Base-by-base conservation (phyloP, 2,113 vertebrate species). In the Prionailurus viverrinus region DNA sequence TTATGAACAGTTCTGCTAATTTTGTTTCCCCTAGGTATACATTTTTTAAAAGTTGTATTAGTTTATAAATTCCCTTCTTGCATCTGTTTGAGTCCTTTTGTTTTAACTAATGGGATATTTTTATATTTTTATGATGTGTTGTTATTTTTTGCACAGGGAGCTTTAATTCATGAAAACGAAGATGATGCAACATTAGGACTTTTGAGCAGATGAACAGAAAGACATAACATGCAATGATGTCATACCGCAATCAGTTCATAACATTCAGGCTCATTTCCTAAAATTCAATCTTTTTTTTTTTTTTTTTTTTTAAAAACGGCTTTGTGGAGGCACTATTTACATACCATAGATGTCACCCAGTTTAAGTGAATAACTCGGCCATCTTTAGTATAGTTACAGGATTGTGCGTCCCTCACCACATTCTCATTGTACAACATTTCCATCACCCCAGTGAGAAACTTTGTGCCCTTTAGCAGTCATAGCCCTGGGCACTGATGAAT, bases 101-200 rank as follows among this genome's bases (percentile, higher is more conserved):
- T 73, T 41, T 76, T 58, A 76, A 53, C 29, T 88, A 51, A 61
- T 19, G 53, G 3, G 45, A 18, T 78, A 5, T 66, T 16, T 94
- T 82, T n/a, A 55, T 4, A 27, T 88, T 76, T 71, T 51, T 16
- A 15, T n/a, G 83, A 45, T 16, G 1, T 69, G 23, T 94, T 58
- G 41, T 81, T 76, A 3, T 61, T 71, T 71, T 80, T 85, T 78
- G 18, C 31, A 55, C 12, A 65, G 36, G 71, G 21, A 76, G 18
- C 33, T 81, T 93, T 89, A 86, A 83, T 76, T 71, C 92, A 25
- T 93, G 27, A 74, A 95, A 84, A 58, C 36, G 19, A 41, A 83
- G 61, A 81, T 10, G 39, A 83, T 27, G 15, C 8, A 63, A 51
- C 31, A 4, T 48, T 33, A 69, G 39, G 79, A 31, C 36, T 69